These are phyloP conservation scores for Montipora cactus DNA, from an alignment of 64 coral and sea anemone genomes.

Conservation along the genomic window DNA sequence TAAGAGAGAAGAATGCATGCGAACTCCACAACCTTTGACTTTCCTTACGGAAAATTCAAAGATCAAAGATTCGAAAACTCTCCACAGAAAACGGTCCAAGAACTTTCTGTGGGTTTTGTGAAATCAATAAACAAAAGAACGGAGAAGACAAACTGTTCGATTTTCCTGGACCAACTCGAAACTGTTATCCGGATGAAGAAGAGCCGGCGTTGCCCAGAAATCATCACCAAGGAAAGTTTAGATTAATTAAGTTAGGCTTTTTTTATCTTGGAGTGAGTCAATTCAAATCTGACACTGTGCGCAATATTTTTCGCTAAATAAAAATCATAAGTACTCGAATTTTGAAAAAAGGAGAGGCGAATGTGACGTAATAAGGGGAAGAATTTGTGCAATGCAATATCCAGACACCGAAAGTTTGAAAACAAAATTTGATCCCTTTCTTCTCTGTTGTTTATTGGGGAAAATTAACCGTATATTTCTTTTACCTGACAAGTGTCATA, in stretches of 20 bases:
- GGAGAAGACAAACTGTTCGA: neutral
- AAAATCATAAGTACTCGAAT: neutral
- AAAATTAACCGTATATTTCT: neutral
- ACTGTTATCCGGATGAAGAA: neutral
- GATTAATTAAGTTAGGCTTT: no score
- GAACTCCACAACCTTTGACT: neutral
- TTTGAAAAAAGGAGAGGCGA: no score
- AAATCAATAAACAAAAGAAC: neutral
- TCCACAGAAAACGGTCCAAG: no score
- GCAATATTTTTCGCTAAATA: neutral
- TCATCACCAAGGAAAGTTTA: no score
- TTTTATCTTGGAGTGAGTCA: no score
- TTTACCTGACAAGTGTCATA: neutral
- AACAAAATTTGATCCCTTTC: conserved; percentile 40
- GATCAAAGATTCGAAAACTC: no score
- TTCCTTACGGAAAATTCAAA: no score
- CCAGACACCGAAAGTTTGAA: conserved; percentile 3
- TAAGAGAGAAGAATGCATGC: neutral
- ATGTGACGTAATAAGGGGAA: neutral
- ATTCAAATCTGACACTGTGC: no score
- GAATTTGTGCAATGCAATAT: conserved; percentile 9
- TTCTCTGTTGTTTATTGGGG: conserved; percentile 1
- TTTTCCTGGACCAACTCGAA: no score
- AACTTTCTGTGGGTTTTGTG: no score
- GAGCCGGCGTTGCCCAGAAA: no score